A percentile compares a stretch with the other conserved stretches of the same genome.
These are phyloP conservation scores for Cossypha caffra DNA, from an alignment of 2,797 vertebrate genomes.

Conservation along the genomic window DNA sequence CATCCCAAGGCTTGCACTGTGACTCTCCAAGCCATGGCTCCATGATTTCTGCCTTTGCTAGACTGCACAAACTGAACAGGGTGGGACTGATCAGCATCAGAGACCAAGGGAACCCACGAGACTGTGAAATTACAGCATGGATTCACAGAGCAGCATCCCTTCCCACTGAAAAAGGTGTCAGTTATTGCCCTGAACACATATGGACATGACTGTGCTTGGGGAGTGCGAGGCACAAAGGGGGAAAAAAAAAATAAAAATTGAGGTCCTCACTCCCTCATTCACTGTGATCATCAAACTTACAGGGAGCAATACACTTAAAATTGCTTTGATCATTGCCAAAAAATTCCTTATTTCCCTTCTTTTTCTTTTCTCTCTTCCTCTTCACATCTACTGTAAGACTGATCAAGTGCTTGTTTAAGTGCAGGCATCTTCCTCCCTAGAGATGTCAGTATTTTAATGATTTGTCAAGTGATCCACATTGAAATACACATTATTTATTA, in stretches of 20 bases:
- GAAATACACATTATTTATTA: slow-evolving; percentile 51
- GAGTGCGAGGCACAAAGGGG: not conserved
- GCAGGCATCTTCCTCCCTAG: not conserved
- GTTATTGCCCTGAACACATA: not conserved
- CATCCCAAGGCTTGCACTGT: not conserved
- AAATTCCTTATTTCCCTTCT: not conserved
- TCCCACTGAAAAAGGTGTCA: not conserved
- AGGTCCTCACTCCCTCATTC: not conserved
- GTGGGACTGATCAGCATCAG: not conserved
- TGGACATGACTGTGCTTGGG: accelerated
- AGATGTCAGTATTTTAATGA: slow-evolving; percentile 31
- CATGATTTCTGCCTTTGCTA: not conserved
- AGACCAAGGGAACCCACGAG: not conserved
- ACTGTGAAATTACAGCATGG: not conserved
- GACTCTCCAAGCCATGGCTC: not conserved
- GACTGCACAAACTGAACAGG: not conserved
- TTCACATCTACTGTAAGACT: not conserved
- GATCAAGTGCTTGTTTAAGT: not conserved
- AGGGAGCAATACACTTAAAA: not conserved
- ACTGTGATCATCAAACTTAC: not conserved
- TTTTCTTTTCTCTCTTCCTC: not conserved
- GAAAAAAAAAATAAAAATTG: not conserved
- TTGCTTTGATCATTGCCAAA: not conserved
- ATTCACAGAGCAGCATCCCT: not conserved
- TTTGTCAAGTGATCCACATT: slow-evolving; percentile 38